A percentile compares a stretch with the other conserved stretches of the same genome.
Evolutionary conservation across 2,888 invertebrate species (phyloP).

Genomic region (Andrena camellia): DNA sequence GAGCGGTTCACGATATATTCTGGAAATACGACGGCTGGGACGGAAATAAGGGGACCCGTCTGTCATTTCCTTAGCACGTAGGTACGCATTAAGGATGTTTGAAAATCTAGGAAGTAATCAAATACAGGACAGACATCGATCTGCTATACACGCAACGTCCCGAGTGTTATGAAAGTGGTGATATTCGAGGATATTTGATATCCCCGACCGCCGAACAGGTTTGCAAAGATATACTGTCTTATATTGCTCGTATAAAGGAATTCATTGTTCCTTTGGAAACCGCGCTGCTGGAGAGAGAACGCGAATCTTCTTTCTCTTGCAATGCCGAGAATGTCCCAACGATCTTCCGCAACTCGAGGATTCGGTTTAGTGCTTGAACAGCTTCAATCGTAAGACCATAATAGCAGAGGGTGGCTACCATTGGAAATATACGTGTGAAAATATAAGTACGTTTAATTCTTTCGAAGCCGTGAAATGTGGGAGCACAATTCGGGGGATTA

Average conservation of each 20-base stretch:
- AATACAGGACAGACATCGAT: background rate
- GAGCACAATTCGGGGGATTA: background rate
- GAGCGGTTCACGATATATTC: background rate
- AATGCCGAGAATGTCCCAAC: conserved; percentile 9
- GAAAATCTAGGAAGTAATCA: conserved; percentile 1
- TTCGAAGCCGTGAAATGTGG: background rate
- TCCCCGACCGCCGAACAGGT: background rate
- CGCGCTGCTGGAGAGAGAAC: background rate
- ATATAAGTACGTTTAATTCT: background rate
- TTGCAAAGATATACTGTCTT: background rate
- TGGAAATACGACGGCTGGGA: no score
- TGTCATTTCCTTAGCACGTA: background rate
- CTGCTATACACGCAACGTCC: background rate
- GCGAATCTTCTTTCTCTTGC: background rate
- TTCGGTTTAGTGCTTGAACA: background rate
- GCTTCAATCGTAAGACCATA: background rate
- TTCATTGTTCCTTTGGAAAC: conserved; percentile 18
- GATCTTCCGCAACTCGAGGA: background rate
- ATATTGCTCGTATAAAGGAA: conserved; percentile 34
- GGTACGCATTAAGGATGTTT: background rate
- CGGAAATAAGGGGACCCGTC: background rate
- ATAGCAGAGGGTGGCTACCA: no score
- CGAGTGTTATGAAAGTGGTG: conserved; percentile 18
- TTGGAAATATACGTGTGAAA: background rate
- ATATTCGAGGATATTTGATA: conserved; percentile 29